These are phyloP conservation scores for Ophion slaviceki DNA, from an alignment of 2,888 invertebrate genomes.

Conservation along the genomic window DNA sequence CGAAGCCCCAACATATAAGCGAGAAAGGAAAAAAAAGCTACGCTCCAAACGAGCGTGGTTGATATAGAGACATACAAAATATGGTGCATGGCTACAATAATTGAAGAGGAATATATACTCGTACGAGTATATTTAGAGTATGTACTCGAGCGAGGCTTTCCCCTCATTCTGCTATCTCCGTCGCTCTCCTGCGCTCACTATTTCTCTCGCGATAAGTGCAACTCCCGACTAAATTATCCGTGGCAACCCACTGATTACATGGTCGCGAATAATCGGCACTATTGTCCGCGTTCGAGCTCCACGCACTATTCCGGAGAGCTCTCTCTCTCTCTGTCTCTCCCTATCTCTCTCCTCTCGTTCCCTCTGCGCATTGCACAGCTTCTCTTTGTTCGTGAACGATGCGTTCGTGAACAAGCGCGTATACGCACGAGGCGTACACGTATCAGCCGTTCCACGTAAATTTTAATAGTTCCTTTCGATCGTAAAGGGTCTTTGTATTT, in stretches of 20 bases:
- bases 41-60: constrained; percentile 4
- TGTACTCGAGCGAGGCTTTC: constrained; percentile 57
- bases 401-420: constrained; percentile 3
- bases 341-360: neutral
- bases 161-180: constrained; percentile 32
- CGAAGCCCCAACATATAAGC: constrained; percentile 38
- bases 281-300: constrained; percentile 50
- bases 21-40: constrained; percentile 38
- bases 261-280: constrained; percentile 65
- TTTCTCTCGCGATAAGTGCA: constrained; percentile 56
- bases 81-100: constrained; percentile 20
- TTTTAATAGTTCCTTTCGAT: neutral
- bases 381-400: constrained; percentile 54
- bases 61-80: constrained; percentile 4
- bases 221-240: constrained; percentile 59
- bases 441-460: constrained; percentile 18
- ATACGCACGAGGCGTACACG: constrained; percentile 6
- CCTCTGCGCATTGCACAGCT: constrained; percentile 18
- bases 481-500: neutral
- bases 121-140: constrained; percentile 37
- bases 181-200: neutral
- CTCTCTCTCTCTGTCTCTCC: constrained; percentile 28
- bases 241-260: constrained; percentile 60
- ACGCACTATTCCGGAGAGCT: constrained; percentile 31
- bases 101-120: constrained; percentile 32